Base-by-base conservation (phyloP, 2,888 invertebrate species). In the Furcula furcula region DNA sequence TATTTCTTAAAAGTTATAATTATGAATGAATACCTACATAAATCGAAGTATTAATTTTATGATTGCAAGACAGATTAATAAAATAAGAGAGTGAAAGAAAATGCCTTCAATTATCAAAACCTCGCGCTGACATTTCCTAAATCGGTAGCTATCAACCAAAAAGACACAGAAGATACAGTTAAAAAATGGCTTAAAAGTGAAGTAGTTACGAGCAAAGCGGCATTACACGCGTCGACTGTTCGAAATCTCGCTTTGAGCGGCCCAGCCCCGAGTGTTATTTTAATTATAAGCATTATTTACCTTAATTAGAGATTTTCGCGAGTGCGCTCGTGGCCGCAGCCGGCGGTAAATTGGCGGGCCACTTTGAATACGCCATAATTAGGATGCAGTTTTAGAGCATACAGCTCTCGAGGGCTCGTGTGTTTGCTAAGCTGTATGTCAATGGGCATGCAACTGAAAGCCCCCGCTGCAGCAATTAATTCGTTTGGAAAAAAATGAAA, bases 261-360 rank as follows among this genome's bases (percentile, higher is more conserved):
- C 62, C 57, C 63, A 65, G 55, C 52, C 57, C 64, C 59, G 67
- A 85, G 85, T 79, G 82, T 84, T 85, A 83, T 87, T 85, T 85
- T 86, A 87, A 87, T 88, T 85, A 84, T 86, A 76, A 85, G 85
- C 85, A 84, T 86, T 85, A 86, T 85, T 84, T 78, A 81, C 81
- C 81, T 76, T 86, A 87, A 86, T 86, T 85, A 86, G 78, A 71
- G 68, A 27, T 75, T 78, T 78, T 80, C 69, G 68, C 68, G 55
- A 68, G 77, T 51, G 74, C 60, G 59, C 75, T 82, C 61, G 64
- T 67, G 63, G 47, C 57, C 56, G 65, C 76, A 76, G 64, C 71
- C 63, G 65, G 69, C 77, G 76, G 75, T 63, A 82, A 83, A 78
- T 77, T 74, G 74, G 68, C 71, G 65, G 70, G 57, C 70, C 69